phyloP scores from a whole-genome alignment of 2,113 vertebrate species.

The Loxodonta africana region DNA sequence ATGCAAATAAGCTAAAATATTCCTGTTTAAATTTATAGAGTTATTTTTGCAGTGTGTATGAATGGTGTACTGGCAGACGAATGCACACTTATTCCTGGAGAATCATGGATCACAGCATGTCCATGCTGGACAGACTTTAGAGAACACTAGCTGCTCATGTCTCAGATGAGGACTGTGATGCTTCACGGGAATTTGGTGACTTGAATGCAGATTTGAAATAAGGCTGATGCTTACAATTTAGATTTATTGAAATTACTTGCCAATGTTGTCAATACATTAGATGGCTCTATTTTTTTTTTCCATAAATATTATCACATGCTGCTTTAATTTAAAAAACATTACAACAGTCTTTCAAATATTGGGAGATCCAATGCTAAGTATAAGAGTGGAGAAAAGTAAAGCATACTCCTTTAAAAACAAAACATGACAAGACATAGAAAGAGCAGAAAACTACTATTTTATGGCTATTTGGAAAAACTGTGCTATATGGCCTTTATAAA shows the following conservation, averaged over 20 bases:
- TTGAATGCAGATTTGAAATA: neutral
- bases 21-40: neutral
- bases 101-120: neutral
- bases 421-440: neutral
- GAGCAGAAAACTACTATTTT: neutral
- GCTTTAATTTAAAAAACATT: neutral
- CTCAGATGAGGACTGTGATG: accelerated
- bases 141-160: neutral
- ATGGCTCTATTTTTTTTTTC: neutral
- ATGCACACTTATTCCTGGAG: neutral
- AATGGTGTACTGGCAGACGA: accelerated
- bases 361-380: neutral
- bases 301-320: neutral
- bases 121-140: accelerated
- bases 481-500: neutral
- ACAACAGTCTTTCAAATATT: neutral
- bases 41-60: neutral
- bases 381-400: neutral
- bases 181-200: neutral
- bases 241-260: neutral
- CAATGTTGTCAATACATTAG: neutral
- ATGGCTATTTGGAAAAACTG: neutral
- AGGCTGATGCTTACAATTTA: neutral
- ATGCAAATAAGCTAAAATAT: neutral
- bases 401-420: constrained; percentile 30